These are phyloP conservation scores for Drosophila kepulauana DNA, from an alignment of 1,140 invertebrate species.

Conservation along the genomic window DNA sequence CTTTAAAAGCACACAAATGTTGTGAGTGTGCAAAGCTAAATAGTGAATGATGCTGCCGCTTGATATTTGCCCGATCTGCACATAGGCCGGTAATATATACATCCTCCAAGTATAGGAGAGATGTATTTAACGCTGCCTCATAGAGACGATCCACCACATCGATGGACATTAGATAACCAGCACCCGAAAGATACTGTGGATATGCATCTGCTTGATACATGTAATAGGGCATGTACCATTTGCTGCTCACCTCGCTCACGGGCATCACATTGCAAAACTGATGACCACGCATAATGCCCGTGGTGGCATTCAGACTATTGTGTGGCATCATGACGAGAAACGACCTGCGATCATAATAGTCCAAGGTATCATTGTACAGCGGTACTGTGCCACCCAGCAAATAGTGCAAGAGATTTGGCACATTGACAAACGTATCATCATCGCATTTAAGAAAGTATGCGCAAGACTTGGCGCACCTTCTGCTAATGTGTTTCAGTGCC, in stretches of 20 bases:
- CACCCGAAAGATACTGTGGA: conserved; percentile 94
- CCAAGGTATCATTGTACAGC: conserved; percentile 78
- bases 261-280: conserved; percentile 91
- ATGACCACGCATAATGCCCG: conserved; percentile 89
- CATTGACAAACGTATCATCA: conserved; percentile 94
- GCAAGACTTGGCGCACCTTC: conserved; percentile 87
- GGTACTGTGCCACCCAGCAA: conserved; percentile 84
- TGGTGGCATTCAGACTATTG: conserved; percentile 71
- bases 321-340: conserved; percentile 43
- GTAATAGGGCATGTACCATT: conserved; percentile 94
- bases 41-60: conserved; percentile 65
- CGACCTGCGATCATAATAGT: conserved; percentile 67
- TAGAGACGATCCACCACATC: conserved; percentile 89
- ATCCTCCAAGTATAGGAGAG: conserved; percentile 93
- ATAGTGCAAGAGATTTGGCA: conserved; percentile 87
- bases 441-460: conserved; percentile 93
- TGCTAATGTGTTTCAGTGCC: conserved; percentile 92
- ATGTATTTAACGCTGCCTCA: conserved; percentile 88
- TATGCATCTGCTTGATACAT: conserved; percentile 91
- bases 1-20: conserved; percentile 70
- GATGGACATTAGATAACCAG: conserved; percentile 92
- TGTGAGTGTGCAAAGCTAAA: conserved; percentile 69
- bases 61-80: conserved; percentile 65
- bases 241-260: conserved; percentile 89
- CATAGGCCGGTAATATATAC: conserved; percentile 92